Evolutionary conservation across 1,140 invertebrate species (phyloP).

Genomic region (Cydia splendana): DNA sequence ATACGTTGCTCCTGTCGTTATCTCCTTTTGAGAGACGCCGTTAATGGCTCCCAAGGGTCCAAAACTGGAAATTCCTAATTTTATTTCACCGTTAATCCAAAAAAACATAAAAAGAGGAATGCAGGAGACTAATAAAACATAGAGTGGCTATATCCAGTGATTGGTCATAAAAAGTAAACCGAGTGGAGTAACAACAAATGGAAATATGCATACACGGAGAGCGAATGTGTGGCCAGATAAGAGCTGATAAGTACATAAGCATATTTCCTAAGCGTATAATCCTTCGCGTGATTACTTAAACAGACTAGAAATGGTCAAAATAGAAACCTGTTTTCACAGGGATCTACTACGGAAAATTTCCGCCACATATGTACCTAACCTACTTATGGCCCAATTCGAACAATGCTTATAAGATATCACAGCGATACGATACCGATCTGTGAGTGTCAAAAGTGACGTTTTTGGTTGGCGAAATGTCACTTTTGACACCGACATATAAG

Average conservation of each 20-base stretch:
- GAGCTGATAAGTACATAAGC: neutral
- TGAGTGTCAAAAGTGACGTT: neutral
- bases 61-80: conserved; percentile 32
- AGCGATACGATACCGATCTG: no score
- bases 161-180: conserved; percentile 25
- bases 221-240: conserved; percentile 23
- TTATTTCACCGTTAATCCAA: conserved; percentile 22
- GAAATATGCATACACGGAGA: neutral
- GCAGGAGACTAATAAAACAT: conserved; percentile 24
- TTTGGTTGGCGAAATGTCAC: no score
- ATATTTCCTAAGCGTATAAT: conserved; percentile 3
- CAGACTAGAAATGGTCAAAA: conserved; percentile 1
- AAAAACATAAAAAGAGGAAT: conserved; percentile 36
- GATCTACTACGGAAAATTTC: neutral
- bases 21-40: conserved; percentile 4
- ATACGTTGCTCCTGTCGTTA: conserved; percentile 1
- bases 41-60: conserved; percentile 12
- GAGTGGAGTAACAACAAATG: neutral
- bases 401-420: no score
- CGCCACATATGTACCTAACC: no score
- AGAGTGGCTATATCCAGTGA: conserved; percentile 21
- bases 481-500: no score
- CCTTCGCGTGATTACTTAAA: neutral
- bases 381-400: neutral
- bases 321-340: neutral